Evolutionary conservation across 2,113 vertebrate species (phyloP), one percentile per base, ranked within the genome.

Genomic region (Asarcornis scutulata): DNA sequence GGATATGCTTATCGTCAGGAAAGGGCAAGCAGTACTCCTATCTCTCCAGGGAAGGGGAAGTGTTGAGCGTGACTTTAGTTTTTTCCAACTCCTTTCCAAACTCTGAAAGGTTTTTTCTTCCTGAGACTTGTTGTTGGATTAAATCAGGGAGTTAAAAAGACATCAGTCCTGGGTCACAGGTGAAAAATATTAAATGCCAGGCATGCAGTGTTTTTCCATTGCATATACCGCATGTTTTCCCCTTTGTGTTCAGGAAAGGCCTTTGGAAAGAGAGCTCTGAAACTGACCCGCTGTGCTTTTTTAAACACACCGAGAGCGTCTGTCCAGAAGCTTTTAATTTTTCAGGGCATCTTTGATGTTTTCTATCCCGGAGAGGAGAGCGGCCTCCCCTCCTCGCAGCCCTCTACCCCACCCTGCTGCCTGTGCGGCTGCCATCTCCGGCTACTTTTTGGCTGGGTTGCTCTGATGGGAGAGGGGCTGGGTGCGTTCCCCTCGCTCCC

Each of bases 1-100:
- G 97, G 97, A 96, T 97, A 92, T 93, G 95, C 96, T 96, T 96
- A 97, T 95, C 97, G 0, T 80, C 97, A 97, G 97, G 95, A 97
- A 97, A 96, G 96, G 95, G 96, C 90, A 91, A 96, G 96, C 95
- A 95, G 89, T 55, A 34, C 76, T 95, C 76, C 96, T 86, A 86
- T 95, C 95, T 93, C 78, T 96, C 93, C 74, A 81, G 85, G 96
- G 95, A 95, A 96, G 42, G 88, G 97, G 95, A 97, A 96, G 91
- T 92, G 90, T 93, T 88, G 91, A 95, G 83, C 36, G 4, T 92
- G 89, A 91, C 91, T 96, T 89, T 44, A 95, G 59, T 88, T 95
- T 96, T 97, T 71, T 89, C 84, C 90, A 91, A 56, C 72, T 95
- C 52, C 87, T 93, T 96, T 95, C 89, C 86, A 87, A 60, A 83